Percentiles rank a stretch among this genome's conserved stretches.
phyloP scores from a whole-genome alignment of 2,113 vertebrate species.

The Hemiprocne comata region DNA sequence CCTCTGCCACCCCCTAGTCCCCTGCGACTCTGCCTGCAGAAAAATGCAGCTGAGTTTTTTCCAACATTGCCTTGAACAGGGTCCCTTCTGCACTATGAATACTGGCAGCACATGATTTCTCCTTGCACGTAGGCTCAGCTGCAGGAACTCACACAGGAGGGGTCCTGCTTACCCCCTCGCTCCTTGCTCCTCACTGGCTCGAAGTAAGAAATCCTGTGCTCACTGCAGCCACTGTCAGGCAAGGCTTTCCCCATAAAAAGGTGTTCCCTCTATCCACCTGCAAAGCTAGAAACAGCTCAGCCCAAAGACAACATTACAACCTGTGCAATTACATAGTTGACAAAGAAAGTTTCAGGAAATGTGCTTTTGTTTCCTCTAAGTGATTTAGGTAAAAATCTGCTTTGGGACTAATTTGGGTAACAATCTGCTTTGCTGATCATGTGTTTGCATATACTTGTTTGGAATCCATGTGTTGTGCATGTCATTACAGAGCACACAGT shows the following conservation, averaged over 20 bases:
- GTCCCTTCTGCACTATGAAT: background rate
- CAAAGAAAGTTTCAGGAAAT: constrained; percentile 22
- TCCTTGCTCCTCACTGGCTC: background rate
- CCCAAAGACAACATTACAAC: background rate
- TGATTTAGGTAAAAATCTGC: constrained; percentile 45
- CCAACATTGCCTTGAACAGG: background rate
- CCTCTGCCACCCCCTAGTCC: background rate
- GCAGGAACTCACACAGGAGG: background rate
- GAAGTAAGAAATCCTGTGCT: background rate
- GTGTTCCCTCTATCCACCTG: background rate
- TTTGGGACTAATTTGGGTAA: constrained; percentile 42
- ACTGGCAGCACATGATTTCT: background rate
- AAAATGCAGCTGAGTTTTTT: background rate
- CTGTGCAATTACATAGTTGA: background rate
- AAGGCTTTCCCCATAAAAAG: background rate
- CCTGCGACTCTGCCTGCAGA: background rate
- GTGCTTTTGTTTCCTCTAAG: constrained; percentile 8
- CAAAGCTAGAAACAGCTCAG: background rate
- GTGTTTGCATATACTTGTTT: constrained; percentile 49
- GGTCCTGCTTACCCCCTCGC: background rate
- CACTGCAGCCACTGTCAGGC: background rate
- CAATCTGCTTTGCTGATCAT: constrained; percentile 58
- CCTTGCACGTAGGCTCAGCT: background rate
- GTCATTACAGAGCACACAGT: background rate
- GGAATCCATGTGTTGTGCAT: constrained; percentile 46